Evolutionary conservation across 2,888 invertebrate genomes (phyloP), one percentile per base, ranked within the genome.

Genomic region (Heteromurus nitidus): DNA sequence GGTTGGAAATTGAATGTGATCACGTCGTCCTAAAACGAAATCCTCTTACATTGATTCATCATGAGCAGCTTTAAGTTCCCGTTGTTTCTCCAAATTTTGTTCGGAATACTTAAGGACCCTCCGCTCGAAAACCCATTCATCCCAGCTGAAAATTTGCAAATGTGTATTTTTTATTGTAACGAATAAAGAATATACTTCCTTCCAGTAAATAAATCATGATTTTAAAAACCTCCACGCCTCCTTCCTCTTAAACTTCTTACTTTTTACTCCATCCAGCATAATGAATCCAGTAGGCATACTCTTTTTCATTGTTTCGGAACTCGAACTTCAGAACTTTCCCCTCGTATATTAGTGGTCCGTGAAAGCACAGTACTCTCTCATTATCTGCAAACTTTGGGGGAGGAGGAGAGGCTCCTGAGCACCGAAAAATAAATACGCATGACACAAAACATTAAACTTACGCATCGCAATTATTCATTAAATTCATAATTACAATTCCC

Each of bases 221-320:
- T n/a, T n/a, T n/a, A n/a, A n/a, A n/a, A n/a, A n/a, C n/a, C n/a
- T n/a, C n/a, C 36, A 36, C 47, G 11, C 47, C 42, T 16, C 18
- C 18, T n/a, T n/a, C n/a, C n/a, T n/a, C n/a, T n/a, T n/a, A 24
- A 50, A 9, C 3, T 20, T 50, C 92, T 91, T 91, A 97, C 96
- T 96, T 98, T 91, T 98, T 98, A 89, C 97, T 98, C 98, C 98
- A 98, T 1, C 98, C 98, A 86, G 96, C 96, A 89, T 98, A 98
- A 90, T 98, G 98, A 85, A 98, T 96, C 82, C 96, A 93, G 90
- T 98, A 98, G 88, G 95, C 93, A 7, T 95, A 92, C 89, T 94
- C 93, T 89, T 96, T 96, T 89, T 94, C 93, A 89, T 96, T 96
- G 87, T 96, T 96, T 89, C 95, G 96, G 1, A 93, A 93, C 85